Percentiles rank a stretch among this genome's conserved stretches.
These are phyloP conservation scores for Yoshiicerus persimilis DNA, from an alignment of 1,140 invertebrate species.

Conservation along the genomic window DNA sequence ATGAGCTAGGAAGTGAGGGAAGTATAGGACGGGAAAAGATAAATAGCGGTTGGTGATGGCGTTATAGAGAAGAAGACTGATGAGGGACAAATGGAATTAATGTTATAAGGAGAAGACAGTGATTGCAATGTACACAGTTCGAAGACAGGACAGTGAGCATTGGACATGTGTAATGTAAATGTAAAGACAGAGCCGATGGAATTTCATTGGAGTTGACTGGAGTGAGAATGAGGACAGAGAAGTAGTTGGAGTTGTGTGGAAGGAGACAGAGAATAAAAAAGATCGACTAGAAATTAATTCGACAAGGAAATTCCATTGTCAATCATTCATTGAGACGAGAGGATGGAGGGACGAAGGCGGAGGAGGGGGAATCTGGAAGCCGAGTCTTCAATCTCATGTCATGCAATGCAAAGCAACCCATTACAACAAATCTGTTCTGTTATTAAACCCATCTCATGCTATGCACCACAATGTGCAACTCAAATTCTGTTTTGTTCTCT, in stretches of 20 bases:
- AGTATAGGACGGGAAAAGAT: no score
- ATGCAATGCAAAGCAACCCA: slow-evolving; percentile 38
- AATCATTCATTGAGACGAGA: slow-evolving; percentile 49
- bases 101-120: slow-evolving; percentile 33
- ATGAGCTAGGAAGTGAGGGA: no score
- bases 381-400: slow-evolving; percentile 26
- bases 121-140: not conserved
- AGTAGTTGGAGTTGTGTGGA: not conserved
- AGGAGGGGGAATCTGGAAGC: slow-evolving; percentile 30
- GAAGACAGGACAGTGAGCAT: not conserved
- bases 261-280: slow-evolving; percentile 26
- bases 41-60: slow-evolving; percentile 17
- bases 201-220: not conserved
- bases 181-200: not conserved
- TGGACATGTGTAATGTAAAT: not conserved
- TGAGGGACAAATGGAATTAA: slow-evolving; percentile 42
- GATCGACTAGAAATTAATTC: slow-evolving; percentile 50
- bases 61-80: slow-evolving; percentile 27
- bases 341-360: slow-evolving; percentile 14
- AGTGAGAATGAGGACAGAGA: not conserved
- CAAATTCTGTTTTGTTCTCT: not conserved
- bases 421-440: slow-evolving; percentile 41
- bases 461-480: not conserved
- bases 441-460: slow-evolving; percentile 30
- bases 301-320: slow-evolving; percentile 50